phyloP scores from a whole-genome alignment of 2,797 vertebrate species.

The Rhodeus uyekii region DNA sequence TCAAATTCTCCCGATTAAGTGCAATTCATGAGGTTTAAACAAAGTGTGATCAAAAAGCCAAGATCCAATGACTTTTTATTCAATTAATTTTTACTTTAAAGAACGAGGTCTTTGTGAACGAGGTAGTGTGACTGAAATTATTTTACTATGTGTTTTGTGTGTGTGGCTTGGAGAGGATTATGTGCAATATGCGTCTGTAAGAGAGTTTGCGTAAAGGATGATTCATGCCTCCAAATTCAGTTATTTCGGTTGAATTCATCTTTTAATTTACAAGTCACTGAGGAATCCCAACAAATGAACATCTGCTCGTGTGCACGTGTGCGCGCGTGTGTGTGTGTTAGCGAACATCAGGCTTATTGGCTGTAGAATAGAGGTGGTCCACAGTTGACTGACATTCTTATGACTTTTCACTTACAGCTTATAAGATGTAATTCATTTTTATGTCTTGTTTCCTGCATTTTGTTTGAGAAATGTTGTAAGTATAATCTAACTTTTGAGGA shows the following conservation, averaged over 20 bases:
- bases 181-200: constrained; percentile 50
- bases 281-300: constrained; percentile 57
- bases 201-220: constrained; percentile 47
- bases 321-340: neutral
- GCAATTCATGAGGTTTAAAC: constrained; percentile 49
- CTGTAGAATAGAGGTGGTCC: constrained; percentile 49
- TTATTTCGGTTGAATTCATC: constrained; percentile 50
- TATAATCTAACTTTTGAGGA: constrained; percentile 63
- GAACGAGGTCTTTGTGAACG: constrained; percentile 60
- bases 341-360: constrained; percentile 25
- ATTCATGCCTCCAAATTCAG: constrained; percentile 55
- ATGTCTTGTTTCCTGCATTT: constrained; percentile 58
- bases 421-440: constrained; percentile 64
- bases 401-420: constrained; percentile 58
- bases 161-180: constrained; percentile 44
- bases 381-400: constrained; percentile 53
- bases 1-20: constrained; percentile 27
- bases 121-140: constrained; percentile 53
- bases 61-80: constrained; percentile 43
- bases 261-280: constrained; percentile 33
- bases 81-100: constrained; percentile 39
- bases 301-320: neutral
- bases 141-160: constrained; percentile 48
- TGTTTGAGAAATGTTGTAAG: constrained; percentile 62
- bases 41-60: constrained; percentile 43